Conservation (phyloP, 2,888 invertebrate species). For the Eupithecia insigniata region DNA sequence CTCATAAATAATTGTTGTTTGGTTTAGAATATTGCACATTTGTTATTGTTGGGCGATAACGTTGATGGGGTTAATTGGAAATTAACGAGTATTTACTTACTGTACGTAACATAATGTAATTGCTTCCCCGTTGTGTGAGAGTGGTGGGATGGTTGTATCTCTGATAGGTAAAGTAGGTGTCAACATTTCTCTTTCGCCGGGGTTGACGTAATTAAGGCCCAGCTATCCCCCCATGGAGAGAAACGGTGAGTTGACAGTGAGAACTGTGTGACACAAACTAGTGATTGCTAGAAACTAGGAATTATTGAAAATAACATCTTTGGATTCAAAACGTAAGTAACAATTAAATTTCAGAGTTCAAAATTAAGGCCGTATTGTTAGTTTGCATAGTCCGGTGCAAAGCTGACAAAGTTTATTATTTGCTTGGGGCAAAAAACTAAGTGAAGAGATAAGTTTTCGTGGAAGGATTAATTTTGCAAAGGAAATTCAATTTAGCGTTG, state of each 20-base stretch:
- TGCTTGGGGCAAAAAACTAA: constrained; percentile 64
- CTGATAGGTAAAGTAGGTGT: background rate
- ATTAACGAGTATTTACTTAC: constrained; percentile 3
- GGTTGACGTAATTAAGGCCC: background rate
- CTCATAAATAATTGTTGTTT: constrained; percentile 34
- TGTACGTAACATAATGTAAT: background rate
- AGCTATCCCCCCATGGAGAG: background rate
- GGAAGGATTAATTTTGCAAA: constrained; percentile 34
- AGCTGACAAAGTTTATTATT: constrained; percentile 65
- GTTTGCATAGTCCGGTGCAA: constrained; percentile 49
- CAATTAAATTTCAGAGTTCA: constrained; percentile 13
- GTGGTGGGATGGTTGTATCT: background rate
- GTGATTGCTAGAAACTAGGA: background rate
- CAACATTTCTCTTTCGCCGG: background rate
- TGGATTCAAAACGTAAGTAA: background rate
- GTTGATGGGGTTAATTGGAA: constrained; percentile 27
- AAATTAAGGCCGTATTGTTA: constrained; percentile 49
- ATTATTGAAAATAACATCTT: too few species aligned
- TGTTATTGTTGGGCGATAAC: constrained; percentile 29
- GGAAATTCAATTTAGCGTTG: background rate
- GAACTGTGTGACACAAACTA: background rate
- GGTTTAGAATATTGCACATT: constrained; percentile 36
- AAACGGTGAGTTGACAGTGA: background rate
- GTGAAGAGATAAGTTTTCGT: constrained; percentile 63
- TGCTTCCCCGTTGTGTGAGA: background rate